These are phyloP conservation scores for Sarcophaga caerulescens DNA, from an alignment of 2,888 invertebrate genomes.

Conservation along the genomic window DNA sequence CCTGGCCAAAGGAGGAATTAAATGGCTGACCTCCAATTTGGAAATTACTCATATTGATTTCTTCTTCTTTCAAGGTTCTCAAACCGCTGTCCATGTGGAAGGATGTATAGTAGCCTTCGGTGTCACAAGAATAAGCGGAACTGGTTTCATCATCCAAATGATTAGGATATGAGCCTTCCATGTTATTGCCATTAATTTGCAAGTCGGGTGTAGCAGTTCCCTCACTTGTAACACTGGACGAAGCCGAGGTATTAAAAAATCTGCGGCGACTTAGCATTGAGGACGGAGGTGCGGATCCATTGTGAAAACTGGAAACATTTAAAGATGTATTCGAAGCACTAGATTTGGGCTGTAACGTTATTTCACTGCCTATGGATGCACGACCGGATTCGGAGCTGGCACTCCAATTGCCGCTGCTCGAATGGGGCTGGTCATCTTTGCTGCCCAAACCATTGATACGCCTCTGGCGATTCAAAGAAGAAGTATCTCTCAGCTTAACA, in stretches of 20 bases:
- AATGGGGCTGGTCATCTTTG: slow-evolving; percentile 90
- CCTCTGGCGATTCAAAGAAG: slow-evolving; percentile 87
- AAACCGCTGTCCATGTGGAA: slow-evolving; percentile 98
- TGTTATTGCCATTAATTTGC: slow-evolving; percentile 83
- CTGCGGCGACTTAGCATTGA: slow-evolving; percentile 86
- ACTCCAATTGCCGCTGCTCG: slow-evolving; percentile 97
- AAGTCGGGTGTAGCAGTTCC: slow-evolving; percentile 92
- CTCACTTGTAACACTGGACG: slow-evolving; percentile 92
- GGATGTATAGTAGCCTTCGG: slow-evolving; percentile 98
- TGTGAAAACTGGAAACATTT: slow-evolving; percentile 82
- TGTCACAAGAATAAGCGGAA: slow-evolving; percentile 97
- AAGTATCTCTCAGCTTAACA: slow-evolving; percentile 90
- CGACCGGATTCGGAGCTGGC: slow-evolving; percentile 94
- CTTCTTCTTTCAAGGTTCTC: slow-evolving; percentile 90
- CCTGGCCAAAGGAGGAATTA: slow-evolving; percentile 79
- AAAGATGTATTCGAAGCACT: slow-evolving; percentile 87
- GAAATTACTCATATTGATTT: slow-evolving; percentile 85
- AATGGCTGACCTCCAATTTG: slow-evolving; percentile 86
- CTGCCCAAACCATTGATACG: slow-evolving; percentile 82
- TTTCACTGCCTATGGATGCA: slow-evolving; percentile 92
- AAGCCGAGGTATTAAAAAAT: slow-evolving; percentile 88
- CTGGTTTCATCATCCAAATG: slow-evolving; percentile 92
- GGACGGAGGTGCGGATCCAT: slow-evolving; percentile 84
- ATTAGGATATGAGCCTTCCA: slow-evolving; percentile 82
- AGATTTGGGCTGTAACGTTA: slow-evolving; percentile 87